Evolutionary conservation across 64 coral and sea anemone species (phyloP), one percentile per base, ranked within the genome.

Genomic region (Porites australiensis): DNA sequence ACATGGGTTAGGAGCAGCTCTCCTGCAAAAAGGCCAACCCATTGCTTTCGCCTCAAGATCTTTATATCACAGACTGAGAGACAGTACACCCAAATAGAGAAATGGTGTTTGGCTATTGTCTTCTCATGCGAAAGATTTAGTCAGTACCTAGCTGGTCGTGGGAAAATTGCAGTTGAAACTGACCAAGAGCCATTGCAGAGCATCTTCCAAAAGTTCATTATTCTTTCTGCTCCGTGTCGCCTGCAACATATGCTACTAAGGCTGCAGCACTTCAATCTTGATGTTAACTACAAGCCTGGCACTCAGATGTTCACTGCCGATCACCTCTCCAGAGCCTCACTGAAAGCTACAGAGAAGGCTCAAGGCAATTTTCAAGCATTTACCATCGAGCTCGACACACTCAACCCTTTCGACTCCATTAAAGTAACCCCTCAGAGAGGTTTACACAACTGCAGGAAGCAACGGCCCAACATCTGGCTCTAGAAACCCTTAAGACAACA

Each of bases 401-500:
- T 92, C 70, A 92, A 73, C 27, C 82, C 90, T 8, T 60, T 92
- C 13, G 81, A 92, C 46, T 51, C 52, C 47, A 86, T 78, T 55
- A 92, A 92, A 87, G 72, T 79, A 50, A 63, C 77, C 54, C 82
- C 90, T 65, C n/a, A n/a, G 90, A 92, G n/a, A 86, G 90, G 85
- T 72, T 79, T 5, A 12, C 77, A 46, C 71, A 92, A 46, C 74
- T 92, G 48, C 90, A 92, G 82, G 77, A 62, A 27, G 11, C 15
- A 57, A 92, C 71, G 65, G 55, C 60, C 14, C 82, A 86, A 50
- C 48, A 93, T 70, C 51, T 70, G 12, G 37, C 79, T 14, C 27
- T 87, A n/a, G 86, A 94, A 53, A 71, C 72, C 16, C n/a, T 94
- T 10, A 94, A 82, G 47, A 79, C 68, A 21, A 89, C 87, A n/a